Conservation (phyloP, 1,140 invertebrate species). For the Venturia canescens region DNA sequence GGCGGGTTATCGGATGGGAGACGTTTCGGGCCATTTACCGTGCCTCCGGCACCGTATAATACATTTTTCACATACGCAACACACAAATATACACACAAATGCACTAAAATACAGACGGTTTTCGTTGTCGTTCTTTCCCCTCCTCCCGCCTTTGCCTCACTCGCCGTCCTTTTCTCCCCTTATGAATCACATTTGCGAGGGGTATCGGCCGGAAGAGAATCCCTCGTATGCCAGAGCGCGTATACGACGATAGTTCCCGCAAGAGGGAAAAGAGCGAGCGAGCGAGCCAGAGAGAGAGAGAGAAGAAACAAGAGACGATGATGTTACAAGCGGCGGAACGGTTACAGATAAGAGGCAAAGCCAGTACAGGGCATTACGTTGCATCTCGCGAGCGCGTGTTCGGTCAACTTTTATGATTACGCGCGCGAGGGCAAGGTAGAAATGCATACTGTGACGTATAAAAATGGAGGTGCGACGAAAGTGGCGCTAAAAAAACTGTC, state of each 20-base stretch:
- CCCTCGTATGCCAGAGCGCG: neutral
- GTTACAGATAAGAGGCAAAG: constrained; percentile 16
- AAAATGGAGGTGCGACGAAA: neutral
- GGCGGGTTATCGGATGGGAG: constrained; percentile 7
- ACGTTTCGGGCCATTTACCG: constrained; percentile 47
- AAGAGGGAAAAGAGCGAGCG: neutral
- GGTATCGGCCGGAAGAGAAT: constrained; percentile 40
- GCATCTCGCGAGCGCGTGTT: constrained; percentile 9
- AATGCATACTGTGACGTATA: neutral
- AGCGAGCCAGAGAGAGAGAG: neutral
- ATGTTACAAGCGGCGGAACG: constrained; percentile 14
- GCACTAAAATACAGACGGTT: constrained; percentile 27
- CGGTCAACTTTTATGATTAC: constrained; percentile 38
- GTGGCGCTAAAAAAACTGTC: neutral
- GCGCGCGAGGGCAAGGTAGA: constrained; percentile 7
- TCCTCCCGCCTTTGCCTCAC: neutral
- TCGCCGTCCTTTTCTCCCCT: neutral
- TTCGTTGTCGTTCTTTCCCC: neutral
- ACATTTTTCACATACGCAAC: constrained; percentile 1
- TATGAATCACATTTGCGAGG: constrained; percentile 21
- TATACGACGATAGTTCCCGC: constrained; percentile 1
- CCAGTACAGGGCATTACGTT: constrained; percentile 1
- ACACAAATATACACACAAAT: neutral
- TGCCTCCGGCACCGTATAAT: neutral
- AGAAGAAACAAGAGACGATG: neutral